Evolutionary conservation across 2,888 invertebrate genomes (phyloP), one percentile per base, ranked within the genome.

Genomic region (Drosophila setosimentum): DNA sequence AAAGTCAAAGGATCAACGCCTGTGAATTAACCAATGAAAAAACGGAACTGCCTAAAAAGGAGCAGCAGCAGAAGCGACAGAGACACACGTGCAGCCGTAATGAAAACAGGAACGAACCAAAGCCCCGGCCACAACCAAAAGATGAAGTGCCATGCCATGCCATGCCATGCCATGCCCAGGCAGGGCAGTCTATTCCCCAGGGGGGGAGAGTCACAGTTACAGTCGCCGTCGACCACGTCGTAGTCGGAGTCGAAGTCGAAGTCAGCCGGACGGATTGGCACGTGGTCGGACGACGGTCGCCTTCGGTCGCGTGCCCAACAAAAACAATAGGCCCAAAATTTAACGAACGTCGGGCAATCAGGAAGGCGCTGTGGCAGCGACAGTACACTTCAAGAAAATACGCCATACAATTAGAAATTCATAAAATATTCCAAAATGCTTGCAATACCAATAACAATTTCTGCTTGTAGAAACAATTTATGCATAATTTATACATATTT

Each of bases 1-100:
- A 91, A 91, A 88, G 91, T 91, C 91, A 91, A 91, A 91, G 91
- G 88, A 90, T 87, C 88, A 89, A 89, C 87, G 90, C 88, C 90
- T 89, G 87, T 71, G 75, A 87, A 80, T 82, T 83, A 83, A 83
- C 74, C 73, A 74, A 74, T 64, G 68, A 61, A 67, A 61, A 65
- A 57, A 54, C 27, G 49, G 40, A 65, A 60, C 53, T 24, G 27
- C 60, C 63, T 7, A n/a, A 45, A 75, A 75, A 64, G 78, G 76
- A 76, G 78, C 77, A 74, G 65, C 50, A 49, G 57, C 45, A 75
- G 76, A 72, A 73, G 68, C 51, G 45, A 50, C 42, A 24, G n/a
- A 65, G 62, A 51, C 63, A 77, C 85, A 85, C 85, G 85, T 85
- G 85, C 69, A 29, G 73, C 73, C 76, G 64, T 88, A 85, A 85